Percentiles rank a stretch among this genome's conserved stretches.
Evolutionary conservation across 2,888 invertebrate genomes (phyloP).

Genomic region (Nomada fucata): DNA sequence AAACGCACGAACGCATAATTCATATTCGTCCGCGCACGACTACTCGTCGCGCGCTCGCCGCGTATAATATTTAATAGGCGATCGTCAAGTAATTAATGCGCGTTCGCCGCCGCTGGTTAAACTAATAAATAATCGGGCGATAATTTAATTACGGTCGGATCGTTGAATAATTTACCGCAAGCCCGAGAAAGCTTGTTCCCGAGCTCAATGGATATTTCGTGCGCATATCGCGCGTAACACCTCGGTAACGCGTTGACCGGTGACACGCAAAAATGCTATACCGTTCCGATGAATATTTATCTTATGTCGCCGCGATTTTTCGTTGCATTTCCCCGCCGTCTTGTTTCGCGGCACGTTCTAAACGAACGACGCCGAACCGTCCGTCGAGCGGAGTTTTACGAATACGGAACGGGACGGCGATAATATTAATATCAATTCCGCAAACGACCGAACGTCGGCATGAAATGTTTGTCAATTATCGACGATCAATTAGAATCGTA

Average conservation of each 20-base stretch:
- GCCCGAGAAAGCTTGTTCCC: slow-evolving; percentile 15
- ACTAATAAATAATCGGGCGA: slow-evolving; percentile 40
- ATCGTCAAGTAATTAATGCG: slow-evolving; percentile 40
- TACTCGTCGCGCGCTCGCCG: slow-evolving; percentile 43
- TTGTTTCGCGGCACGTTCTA: background rate
- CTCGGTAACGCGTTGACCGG: background rate
- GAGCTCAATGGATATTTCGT: slow-evolving; percentile 3
- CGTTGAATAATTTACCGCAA: slow-evolving; percentile 2
- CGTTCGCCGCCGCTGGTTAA: background rate
- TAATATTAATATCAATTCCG: no score
- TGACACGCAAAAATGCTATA: background rate
- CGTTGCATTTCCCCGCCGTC: background rate
- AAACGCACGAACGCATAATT: slow-evolving; percentile 44
- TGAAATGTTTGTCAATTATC: background rate
- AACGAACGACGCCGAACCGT: no score
- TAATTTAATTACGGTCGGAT: slow-evolving; percentile 40
- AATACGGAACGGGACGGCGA: no score
- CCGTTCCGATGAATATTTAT: no score
- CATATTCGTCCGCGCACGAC: slow-evolving; percentile 21
- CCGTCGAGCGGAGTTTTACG: no score
- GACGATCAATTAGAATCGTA: background rate
- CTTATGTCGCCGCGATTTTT: background rate
- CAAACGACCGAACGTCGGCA: no score
- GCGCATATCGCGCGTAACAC: background rate
- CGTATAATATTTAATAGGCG: slow-evolving; percentile 34